Evolutionary conservation across 2,888 invertebrate genomes (phyloP).

Genomic region (Boloria selene): DNA sequence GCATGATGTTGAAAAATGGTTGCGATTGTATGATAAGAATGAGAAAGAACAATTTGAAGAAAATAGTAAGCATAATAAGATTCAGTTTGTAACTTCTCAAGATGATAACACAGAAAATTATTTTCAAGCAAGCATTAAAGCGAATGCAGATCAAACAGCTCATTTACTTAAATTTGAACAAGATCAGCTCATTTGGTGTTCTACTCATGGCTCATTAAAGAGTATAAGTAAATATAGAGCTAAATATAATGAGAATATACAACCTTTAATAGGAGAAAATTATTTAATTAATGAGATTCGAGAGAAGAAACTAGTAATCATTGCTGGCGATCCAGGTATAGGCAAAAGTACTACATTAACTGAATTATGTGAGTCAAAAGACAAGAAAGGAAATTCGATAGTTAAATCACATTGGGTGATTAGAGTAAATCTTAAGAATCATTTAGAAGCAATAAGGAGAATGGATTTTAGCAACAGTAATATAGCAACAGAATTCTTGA

Average conservation of each 20-base stretch:
- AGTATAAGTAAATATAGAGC: slow-evolving; percentile 1
- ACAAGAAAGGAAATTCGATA: background rate
- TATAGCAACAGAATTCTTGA: background rate
- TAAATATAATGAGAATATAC: background rate
- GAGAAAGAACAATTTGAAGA: slow-evolving; percentile 2
- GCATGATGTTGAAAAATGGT: background rate
- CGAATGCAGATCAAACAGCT: background rate
- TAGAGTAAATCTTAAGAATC: slow-evolving; percentile 3
- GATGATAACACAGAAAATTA: background rate
- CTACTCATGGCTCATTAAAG: slow-evolving; percentile 1
- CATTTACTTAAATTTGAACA: slow-evolving; percentile 14
- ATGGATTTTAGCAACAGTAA: background rate
- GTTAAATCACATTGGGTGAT: slow-evolving; percentile 15
- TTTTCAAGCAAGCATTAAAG: background rate
- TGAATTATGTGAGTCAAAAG: slow-evolving; percentile 2
- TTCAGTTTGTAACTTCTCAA: slow-evolving; percentile 5
- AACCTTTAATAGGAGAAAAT: slow-evolving; percentile 1
- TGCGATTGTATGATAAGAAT: background rate
- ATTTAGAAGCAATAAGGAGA: background rate
- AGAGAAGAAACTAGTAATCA: slow-evolving; percentile 3
- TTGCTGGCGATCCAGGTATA: slow-evolving; percentile 14
- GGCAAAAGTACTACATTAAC: slow-evolving; percentile 17
- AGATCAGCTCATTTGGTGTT: slow-evolving; percentile 6
- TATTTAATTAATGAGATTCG: slow-evolving; percentile 3
- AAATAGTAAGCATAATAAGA: background rate